Base-by-base conservation (phyloP, 1,140 invertebrate genomes). In the Monomorium pharaonis region DNA sequence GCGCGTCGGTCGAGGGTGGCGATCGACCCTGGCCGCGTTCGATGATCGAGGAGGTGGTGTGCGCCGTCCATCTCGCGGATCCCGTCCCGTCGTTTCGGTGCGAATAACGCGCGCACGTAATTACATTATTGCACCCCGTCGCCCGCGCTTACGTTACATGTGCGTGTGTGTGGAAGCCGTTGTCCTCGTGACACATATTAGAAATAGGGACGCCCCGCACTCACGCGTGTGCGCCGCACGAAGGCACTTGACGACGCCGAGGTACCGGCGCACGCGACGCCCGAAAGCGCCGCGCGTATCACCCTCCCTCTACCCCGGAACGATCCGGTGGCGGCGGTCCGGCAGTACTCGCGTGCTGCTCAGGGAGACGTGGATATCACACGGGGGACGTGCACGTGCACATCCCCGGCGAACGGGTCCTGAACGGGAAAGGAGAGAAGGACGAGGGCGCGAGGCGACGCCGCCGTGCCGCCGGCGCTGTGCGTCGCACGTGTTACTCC, bases 401-500 rank as follows among this genome's bases (percentile, higher is more conserved):
- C n/a, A n/a, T n/a, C n/a, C n/a, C 21, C 49, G 42, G 14, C n/a
- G 51, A n/a, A 3, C 42, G 16, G 49, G 16, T 44, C 30, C 16
- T 24, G 27, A 65, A 33, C n/a, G n/a, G 33, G 33, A 37, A 37
- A 33, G 56, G 24, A 56, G 30, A 30, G 51, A 70, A 2, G 12
- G 37, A 44, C 9, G 47, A 44, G 42, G 51, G 27, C 33, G 72
- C 62, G 86, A 75, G 67, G 33, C 54, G 65, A 49, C 69, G 65
- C 77, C 56, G 72, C 78, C 65, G 80, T 60, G 65, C 77, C 56
- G 72, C 78, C 65, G 80, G 86, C 80, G 83, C 75, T 81, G 75
- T 60, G 47, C 63, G 84, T 65, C 76, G 84, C 84, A 85, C 84
- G 84, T 85, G 84, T 81, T 85, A 81, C 75, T 85, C 47, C n/a